phyloP scores from a whole-genome alignment of 2,888 invertebrate species.

The Drosophila recens region DNA sequence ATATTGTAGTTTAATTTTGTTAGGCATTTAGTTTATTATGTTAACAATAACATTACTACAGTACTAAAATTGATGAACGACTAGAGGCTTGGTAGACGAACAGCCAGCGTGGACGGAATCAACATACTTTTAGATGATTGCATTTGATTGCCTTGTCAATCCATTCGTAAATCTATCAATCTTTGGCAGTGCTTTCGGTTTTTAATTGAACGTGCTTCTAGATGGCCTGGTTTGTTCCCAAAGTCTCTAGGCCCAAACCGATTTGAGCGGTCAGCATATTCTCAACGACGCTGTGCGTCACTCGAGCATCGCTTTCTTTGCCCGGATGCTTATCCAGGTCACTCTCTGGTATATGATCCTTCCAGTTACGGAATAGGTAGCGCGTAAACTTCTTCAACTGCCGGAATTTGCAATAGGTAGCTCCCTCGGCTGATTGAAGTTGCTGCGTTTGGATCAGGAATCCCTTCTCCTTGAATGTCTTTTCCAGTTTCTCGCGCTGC shows the following conservation, averaged over 20 bases:
- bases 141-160: conserved; percentile 20
- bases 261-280: conserved; percentile 54
- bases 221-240: conserved; percentile 15
- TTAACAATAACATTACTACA: conserved; percentile 59
- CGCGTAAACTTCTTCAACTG: conserved; percentile 96
- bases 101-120: conserved; percentile 74
- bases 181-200: conserved; percentile 69
- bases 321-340: conserved; percentile 60
- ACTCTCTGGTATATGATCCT: conserved; percentile 92
- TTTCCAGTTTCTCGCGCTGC: conserved; percentile 94
- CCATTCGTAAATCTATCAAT: conserved; percentile 58
- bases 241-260: conserved; percentile 38
- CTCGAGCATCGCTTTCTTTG: conserved; percentile 21
- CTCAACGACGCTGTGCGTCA: conserved; percentile 47
- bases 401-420: conserved; percentile 96
- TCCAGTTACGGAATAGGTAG: conserved; percentile 96
- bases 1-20: conserved; percentile 12
- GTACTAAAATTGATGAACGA: conserved; percentile 62
- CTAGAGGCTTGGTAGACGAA: conserved; percentile 50
- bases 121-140: conserved; percentile 38
- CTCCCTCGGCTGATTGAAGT: conserved; percentile 95
- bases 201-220: conserved; percentile 16
- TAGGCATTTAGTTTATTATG: conserved; percentile 54
- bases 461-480: conserved; percentile 96
- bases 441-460: conserved; percentile 97